A percentile compares a stretch with the other conserved stretches of the same genome.
These are phyloP conservation scores for Cydia pomonella DNA, from an alignment of 1,140 invertebrate genomes.

Conservation along the genomic window DNA sequence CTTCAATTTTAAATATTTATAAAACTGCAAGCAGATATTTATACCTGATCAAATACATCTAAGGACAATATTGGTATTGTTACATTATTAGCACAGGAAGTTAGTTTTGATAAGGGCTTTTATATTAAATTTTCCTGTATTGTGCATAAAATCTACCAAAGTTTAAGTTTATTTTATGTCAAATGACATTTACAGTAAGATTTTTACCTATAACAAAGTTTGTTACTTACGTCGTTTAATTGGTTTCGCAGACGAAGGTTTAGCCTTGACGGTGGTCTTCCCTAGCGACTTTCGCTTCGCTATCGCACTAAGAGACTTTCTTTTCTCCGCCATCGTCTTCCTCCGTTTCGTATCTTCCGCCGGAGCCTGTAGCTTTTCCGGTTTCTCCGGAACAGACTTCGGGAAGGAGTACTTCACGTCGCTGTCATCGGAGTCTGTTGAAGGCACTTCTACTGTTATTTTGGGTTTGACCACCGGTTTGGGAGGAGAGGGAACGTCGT, in stretches of 20 bases:
- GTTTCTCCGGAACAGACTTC: conserved; percentile 44
- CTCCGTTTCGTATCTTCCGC: conserved; percentile 47
- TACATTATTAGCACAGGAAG: background rate
- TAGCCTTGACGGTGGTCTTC: conserved; percentile 48
- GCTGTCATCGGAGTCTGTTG: conserved; percentile 70
- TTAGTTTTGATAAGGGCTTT: background rate
- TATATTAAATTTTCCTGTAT: background rate
- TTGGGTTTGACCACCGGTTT: conserved; percentile 45
- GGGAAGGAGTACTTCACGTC: conserved; percentile 76
- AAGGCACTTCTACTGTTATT: conserved; percentile 45
- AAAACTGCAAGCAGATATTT: too few species aligned
- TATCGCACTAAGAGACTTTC: conserved; percentile 61
- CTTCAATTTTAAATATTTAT: too few species aligned
- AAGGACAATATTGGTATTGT: too few species aligned
- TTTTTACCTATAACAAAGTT: too few species aligned
- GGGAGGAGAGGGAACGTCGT: conserved; percentile 42
- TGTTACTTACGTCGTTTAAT: conserved; percentile 68
- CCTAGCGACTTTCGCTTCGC: conserved; percentile 67
- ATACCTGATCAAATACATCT: too few species aligned
- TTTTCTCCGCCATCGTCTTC: conserved; percentile 55
- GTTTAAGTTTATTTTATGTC: too few species aligned
- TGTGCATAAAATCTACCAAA: too few species aligned
- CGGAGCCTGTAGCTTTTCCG: conserved; percentile 41
- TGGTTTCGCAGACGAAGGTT: conserved; percentile 48
- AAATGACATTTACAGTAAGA: too few species aligned